A percentile compares a stretch with the other conserved stretches of the same genome.
Conservation (phyloP, 1,140 invertebrate genomes). For the Psilanteris sp. region DNA sequence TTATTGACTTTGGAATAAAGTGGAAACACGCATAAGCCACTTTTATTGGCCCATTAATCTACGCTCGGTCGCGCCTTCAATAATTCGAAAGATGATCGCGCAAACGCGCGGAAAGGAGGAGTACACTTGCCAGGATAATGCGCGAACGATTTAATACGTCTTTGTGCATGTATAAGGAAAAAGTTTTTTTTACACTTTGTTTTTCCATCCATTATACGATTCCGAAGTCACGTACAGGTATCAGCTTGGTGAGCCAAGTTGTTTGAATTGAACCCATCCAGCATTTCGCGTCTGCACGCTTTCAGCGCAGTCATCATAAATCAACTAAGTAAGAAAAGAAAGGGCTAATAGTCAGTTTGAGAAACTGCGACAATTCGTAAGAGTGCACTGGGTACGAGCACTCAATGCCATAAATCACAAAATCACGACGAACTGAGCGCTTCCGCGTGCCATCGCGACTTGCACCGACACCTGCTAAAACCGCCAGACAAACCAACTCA, state of each 20-base stretch:
- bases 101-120: not conserved
- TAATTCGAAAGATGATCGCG: slow-evolving; percentile 1
- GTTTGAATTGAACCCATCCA: slow-evolving; percentile 30
- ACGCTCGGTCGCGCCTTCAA: slow-evolving; percentile 14
- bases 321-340: slow-evolving; percentile 40
- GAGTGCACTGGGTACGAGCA: slow-evolving; percentile 2
- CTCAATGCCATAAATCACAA: slow-evolving; percentile 27
- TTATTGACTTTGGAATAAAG: not conserved
- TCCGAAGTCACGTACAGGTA: slow-evolving; percentile 41
- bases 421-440: slow-evolving; percentile 30
- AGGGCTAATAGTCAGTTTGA: slow-evolving; percentile 40
- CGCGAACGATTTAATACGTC: slow-evolving; percentile 18
- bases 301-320: slow-evolving; percentile 28
- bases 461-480: slow-evolving; percentile 13
- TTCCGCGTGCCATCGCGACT: slow-evolving; percentile 36
- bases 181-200: slow-evolving; percentile 25
- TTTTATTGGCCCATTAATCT: slow-evolving; percentile 20
- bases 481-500: slow-evolving; percentile 1
- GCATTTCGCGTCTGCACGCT: slow-evolving; percentile 26
- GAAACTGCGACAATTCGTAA: slow-evolving; percentile 36
- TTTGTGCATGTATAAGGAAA: slow-evolving; percentile 24
- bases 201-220: slow-evolving; percentile 41
- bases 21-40: slow-evolving; percentile 16
- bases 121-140: slow-evolving; percentile 13
- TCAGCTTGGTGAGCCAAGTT: slow-evolving; percentile 18